Conservation (phyloP, 35 echinoderm and acorn worm genomes). For the Heliocidaris erythrogramma region DNA sequence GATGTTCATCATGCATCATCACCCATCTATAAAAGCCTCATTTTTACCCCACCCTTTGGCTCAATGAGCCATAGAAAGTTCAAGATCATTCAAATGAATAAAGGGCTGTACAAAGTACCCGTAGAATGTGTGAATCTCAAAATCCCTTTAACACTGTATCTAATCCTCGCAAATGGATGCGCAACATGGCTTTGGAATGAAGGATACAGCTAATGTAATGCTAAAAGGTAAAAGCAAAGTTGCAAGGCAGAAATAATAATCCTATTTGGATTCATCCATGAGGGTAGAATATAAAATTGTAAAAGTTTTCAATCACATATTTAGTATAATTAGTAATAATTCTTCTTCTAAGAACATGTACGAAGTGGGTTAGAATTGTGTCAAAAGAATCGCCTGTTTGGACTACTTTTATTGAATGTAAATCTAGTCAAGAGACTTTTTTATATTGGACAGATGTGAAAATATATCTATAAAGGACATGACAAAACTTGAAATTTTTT, state of each 20-base stretch:
- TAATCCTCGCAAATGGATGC: not conserved
- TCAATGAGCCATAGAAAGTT: slow-evolving; percentile 9
- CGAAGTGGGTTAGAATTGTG: no score
- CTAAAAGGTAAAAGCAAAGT: not conserved
- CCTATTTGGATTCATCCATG: no score
- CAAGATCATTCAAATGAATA: slow-evolving; percentile 4
- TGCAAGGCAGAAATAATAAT: not conserved
- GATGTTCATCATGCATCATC: not conserved
- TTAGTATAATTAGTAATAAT: no score
- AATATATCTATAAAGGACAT: no score
- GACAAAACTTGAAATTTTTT: no score
- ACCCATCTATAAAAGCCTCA: not conserved
- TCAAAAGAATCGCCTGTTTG: no score
- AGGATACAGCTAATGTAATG: not conserved
- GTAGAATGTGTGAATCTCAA: not conserved
- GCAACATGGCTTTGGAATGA: not conserved
- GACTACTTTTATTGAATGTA: no score
- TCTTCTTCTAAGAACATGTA: no score
- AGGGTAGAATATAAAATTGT: no score
- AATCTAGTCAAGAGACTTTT: no score
- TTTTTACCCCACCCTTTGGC: not conserved
- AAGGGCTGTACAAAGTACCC: not conserved
- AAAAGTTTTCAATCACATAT: no score
- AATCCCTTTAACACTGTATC: not conserved
- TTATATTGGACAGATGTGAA: no score